Base-by-base conservation (phyloP, 2,113 vertebrate genomes). In the Xiphophorus hellerii region DNA sequence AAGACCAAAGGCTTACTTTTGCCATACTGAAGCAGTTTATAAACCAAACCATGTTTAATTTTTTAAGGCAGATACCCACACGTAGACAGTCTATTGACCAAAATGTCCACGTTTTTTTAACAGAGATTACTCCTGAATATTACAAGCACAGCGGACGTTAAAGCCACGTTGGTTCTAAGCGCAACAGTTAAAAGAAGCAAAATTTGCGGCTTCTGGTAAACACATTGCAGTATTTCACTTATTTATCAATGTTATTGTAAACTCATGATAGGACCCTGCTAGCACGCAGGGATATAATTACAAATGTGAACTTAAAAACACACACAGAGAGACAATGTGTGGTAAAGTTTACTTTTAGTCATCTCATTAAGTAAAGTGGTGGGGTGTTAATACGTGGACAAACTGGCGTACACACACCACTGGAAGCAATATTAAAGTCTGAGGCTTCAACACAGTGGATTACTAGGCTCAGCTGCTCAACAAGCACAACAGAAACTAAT, bases 301-400 rank as follows among this genome's bases (percentile, higher is more conserved):
- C 7, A 31, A 63, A 63, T 17, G 29, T 22, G 31, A 27, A 10
- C 17, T 63, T 51, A 22, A 51, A 51, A 30, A 17, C 13, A 31
- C 30, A 29, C 29, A 31, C 31, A 4, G 20, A n/a, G 29, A 31
- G 29, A 48, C 44, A 17, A 48, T 48, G 44, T 48, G 44, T 48
- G 39, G 48, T 51, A 25, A 51, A 51, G 48, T 51, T 78, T 62
- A 61, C 30, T 15, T 64, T 69, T 66, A 72, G 66, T 28, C 48
- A 68, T 62, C 77, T 84, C 54, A 77, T 73, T 77, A 63, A 77
- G 65, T 74, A 58, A 2, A 54, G 48, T 71, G 58, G 28, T 39
- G 37, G n/a, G 66, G 22, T 64, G 61, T 54, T 68, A 69, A 66
- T 48, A 44, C 70, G 39, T 64, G 54, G 20, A 72, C 51, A 64